Conservation (phyloP, 2,797 vertebrate species). For the Malacoraja senta region DNA sequence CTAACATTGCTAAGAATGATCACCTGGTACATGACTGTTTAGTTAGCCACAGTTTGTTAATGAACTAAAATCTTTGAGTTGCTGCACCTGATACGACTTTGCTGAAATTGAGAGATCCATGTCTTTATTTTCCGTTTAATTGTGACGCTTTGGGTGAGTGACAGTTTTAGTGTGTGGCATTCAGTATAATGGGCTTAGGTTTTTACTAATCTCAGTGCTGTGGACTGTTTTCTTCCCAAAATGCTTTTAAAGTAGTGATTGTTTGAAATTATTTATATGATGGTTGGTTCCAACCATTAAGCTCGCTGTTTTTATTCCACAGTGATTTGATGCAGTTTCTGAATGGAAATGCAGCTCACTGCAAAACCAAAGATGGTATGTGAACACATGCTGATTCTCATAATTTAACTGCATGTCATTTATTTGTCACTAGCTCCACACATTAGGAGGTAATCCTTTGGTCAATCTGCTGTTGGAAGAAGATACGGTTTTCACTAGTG, state of each 20-base stretch:
- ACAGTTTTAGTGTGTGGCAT: neutral
- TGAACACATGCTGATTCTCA: slow-evolving; percentile 38
- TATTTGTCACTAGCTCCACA: neutral
- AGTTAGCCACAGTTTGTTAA: neutral
- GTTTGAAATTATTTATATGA: neutral
- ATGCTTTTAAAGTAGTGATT: neutral
- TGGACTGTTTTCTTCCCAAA: neutral
- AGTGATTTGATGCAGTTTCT: slow-evolving; percentile 80
- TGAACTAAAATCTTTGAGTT: neutral
- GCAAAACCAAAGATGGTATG: slow-evolving; percentile 55
- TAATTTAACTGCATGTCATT: neutral
- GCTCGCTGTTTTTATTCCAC: slow-evolving; percentile 46
- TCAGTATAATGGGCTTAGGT: neutral
- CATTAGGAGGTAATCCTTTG: neutral
- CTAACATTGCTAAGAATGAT: neutral
- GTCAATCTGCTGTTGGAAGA: neutral
- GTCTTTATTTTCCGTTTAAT: neutral
- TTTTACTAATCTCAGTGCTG: neutral
- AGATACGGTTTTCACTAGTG: neutral
- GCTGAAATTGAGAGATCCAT: too few species aligned
- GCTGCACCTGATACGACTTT: neutral
- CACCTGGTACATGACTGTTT: neutral
- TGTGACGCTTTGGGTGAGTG: too few species aligned
- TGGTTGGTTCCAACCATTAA: neutral
- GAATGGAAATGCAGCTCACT: slow-evolving; percentile 71